These are phyloP conservation scores for Liodrosophila aerea DNA, from an alignment of 2,888 invertebrate genomes.

Conservation along the genomic window DNA sequence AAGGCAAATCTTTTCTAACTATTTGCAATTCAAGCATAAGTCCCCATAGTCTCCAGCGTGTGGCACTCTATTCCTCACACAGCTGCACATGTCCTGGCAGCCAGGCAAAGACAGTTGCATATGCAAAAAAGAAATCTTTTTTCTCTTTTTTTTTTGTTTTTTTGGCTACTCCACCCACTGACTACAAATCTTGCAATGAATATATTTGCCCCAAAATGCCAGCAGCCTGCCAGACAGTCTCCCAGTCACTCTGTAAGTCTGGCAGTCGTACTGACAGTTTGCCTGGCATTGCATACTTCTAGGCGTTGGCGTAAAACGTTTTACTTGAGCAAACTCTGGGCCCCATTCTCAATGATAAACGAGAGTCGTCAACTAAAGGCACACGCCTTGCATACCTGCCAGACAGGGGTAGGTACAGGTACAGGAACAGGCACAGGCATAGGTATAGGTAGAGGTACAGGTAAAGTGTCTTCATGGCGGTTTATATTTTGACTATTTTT, in stretches of 20 bases:
- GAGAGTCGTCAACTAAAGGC: slow-evolving; percentile 52
- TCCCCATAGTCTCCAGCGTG: slow-evolving; percentile 51
- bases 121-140: slow-evolving; percentile 55
- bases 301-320: slow-evolving; percentile 76
- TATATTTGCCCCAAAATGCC: slow-evolving; percentile 74
- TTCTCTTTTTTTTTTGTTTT: not conserved
- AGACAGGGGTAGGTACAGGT: slow-evolving; percentile 3
- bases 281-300: slow-evolving; percentile 62
- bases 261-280: no score
- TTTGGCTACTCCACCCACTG: slow-evolving; percentile 40
- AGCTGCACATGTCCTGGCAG: slow-evolving; percentile 21
- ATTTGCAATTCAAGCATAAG: slow-evolving; percentile 81
- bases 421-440: not conserved
- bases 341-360: slow-evolving; percentile 46
- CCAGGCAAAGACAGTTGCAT: slow-evolving; percentile 32
- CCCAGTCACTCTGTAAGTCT: slow-evolving; percentile 19
- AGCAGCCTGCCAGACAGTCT: slow-evolving; percentile 24
- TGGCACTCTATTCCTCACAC: slow-evolving; percentile 21
- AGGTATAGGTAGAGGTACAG: no score
- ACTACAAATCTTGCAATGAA: slow-evolving; percentile 80
- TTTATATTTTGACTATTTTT: slow-evolving; percentile 72
- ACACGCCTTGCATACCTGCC: slow-evolving; percentile 42
- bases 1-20: slow-evolving; percentile 80
- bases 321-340: slow-evolving; percentile 34
- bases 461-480: slow-evolving; percentile 37